A percentile compares a stretch with the other conserved stretches of the same genome.
phyloP scores from a whole-genome alignment of 2,888 invertebrate genomes.

The Synanthedon andrenaeformis region DNA sequence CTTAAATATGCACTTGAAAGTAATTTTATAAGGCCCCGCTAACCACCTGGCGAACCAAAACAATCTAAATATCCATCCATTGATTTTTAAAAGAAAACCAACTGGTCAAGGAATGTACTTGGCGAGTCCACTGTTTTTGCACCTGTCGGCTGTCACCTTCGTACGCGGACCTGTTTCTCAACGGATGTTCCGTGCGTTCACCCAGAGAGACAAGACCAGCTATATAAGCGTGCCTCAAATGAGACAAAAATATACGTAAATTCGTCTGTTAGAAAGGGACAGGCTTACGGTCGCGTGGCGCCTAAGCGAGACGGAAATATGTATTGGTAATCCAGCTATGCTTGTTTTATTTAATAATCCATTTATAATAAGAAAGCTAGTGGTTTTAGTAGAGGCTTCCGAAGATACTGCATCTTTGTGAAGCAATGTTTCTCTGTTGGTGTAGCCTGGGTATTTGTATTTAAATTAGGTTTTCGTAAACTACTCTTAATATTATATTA shows the following conservation, averaged over 20 bases:
- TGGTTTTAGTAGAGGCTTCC: conserved; percentile 5
- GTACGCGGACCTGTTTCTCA: conserved; percentile 33
- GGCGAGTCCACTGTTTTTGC: conserved; percentile 38
- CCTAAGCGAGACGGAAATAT: conserved; percentile 18
- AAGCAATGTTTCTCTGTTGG: neutral
- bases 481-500: too few relatives aligned
- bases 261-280: conserved; percentile 9
- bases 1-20: too few relatives aligned
- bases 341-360: conserved; percentile 43
- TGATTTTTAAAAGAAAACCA: conserved; percentile 10
- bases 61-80: conserved; percentile 1
- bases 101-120: conserved; percentile 43
- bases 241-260: conserved; percentile 9
- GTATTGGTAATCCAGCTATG: conserved; percentile 22
- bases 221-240: conserved; percentile 27
- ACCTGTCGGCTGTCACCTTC: conserved; percentile 40
- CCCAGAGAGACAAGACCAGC: conserved; percentile 30
- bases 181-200: conserved; percentile 54
- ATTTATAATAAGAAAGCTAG: conserved; percentile 27
- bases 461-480: too few relatives aligned
- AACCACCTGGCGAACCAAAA: conserved; percentile 15
- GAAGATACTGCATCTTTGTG: conserved; percentile 6
- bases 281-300: conserved; percentile 44
- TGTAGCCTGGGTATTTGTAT: neutral
- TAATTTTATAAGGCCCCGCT: conserved; percentile 1